Conservation (phyloP, 1,140 invertebrate genomes). For the Daktulosphaira vitifoliae region DNA sequence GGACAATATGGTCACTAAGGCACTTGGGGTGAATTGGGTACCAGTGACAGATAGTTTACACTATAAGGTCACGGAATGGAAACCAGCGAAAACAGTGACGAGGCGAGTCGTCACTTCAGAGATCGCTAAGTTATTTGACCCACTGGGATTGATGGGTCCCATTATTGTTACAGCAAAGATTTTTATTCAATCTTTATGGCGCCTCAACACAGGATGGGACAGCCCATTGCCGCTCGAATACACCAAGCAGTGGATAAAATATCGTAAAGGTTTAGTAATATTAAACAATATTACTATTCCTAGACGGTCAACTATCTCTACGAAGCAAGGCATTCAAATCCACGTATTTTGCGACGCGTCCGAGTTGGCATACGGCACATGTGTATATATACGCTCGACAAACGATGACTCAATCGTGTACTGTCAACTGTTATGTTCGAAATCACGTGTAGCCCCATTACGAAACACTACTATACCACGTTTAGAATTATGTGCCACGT, state of each 20-base stretch:
- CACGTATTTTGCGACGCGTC: conserved; percentile 38
- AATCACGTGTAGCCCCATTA: neutral
- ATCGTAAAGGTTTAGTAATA: too few relatives aligned
- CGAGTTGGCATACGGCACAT: conserved; percentile 25
- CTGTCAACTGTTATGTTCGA: neutral
- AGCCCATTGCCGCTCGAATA: conserved; percentile 37
- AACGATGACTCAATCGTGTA: conserved; percentile 38
- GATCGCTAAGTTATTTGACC: conserved; percentile 40
- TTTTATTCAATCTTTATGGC: conserved; percentile 34
- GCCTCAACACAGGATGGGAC: conserved; percentile 41
- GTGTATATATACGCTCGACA: conserved; percentile 37
- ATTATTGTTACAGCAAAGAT: conserved; percentile 36
- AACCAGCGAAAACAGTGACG: neutral
- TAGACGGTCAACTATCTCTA: too few relatives aligned
- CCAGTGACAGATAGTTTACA: conserved; percentile 29
- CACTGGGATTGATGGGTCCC: conserved; percentile 39
- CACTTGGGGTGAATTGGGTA: conserved; percentile 35
- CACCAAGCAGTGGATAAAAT: too few relatives aligned
- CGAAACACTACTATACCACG: neutral
- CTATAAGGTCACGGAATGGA: too few relatives aligned
- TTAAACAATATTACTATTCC: conserved; percentile 34
- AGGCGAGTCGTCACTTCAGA: conserved; percentile 32
- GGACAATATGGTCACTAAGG: conserved; percentile 1
- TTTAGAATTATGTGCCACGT: conserved; percentile 39
- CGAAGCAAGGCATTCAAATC: conserved; percentile 13